Conservation (phyloP, 2,888 invertebrate species). For the Argyra leucocephala region DNA sequence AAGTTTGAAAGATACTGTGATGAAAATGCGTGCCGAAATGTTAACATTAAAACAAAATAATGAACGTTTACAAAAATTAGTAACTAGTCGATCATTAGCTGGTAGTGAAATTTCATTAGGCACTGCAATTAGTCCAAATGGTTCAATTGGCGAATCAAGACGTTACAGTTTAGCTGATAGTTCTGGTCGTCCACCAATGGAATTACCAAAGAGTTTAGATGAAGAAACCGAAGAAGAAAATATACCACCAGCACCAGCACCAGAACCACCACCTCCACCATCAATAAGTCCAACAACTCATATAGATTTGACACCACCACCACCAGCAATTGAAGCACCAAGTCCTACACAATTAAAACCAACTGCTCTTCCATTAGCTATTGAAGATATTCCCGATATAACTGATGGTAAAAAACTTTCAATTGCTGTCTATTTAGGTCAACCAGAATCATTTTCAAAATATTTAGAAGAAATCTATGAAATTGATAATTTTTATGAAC, state of each 20-base stretch:
- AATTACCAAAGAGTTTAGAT: constrained; percentile 39
- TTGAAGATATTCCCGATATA: constrained; percentile 55
- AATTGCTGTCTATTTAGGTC: constrained; percentile 78
- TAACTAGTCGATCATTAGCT: constrained; percentile 56
- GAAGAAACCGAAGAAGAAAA: constrained; percentile 43
- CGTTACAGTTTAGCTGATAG: constrained; percentile 53
- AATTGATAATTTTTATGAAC: constrained; percentile 55
- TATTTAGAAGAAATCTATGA: constrained; percentile 59
- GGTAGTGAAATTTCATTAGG: constrained; percentile 55
- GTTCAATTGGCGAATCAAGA: constrained; percentile 47
- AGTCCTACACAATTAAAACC: constrained; percentile 36
- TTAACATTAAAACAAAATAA: constrained; percentile 93
- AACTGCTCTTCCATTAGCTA: constrained; percentile 44
- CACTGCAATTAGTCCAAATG: constrained; percentile 42
- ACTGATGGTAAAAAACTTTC: constrained; percentile 80
- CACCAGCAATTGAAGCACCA: constrained; percentile 38
- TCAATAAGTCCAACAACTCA: constrained; percentile 40
- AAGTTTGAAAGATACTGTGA: constrained; percentile 90
- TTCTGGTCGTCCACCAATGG: constrained; percentile 42
- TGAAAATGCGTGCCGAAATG: constrained; percentile 94
- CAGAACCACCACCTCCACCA: constrained; percentile 41
- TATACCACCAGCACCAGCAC: constrained; percentile 37
- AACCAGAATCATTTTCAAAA: constrained; percentile 65
- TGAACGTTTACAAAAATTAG: constrained; percentile 81
- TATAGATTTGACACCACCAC: constrained; percentile 42